Conservation (phyloP, 2,113 vertebrate species). For the Sinocyclocheilus anophthalmus region DNA sequence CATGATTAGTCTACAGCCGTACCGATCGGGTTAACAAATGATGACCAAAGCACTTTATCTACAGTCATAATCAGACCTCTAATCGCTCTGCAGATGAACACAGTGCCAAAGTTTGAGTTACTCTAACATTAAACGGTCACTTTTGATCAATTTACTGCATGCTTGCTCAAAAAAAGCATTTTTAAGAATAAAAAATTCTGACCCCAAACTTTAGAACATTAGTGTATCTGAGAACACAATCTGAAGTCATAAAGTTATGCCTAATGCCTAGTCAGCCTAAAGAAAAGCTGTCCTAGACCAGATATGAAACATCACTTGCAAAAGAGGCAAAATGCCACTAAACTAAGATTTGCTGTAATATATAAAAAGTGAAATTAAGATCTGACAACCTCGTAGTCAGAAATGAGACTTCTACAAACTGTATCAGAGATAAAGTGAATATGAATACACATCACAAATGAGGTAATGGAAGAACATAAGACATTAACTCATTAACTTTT, state of each 20-base stretch:
- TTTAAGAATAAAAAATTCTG: not conserved
- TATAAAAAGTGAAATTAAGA: not conserved
- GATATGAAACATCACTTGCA: not conserved
- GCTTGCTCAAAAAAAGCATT: not conserved
- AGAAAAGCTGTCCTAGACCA: not conserved
- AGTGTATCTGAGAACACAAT: too few relatives aligned
- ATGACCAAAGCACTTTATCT: not conserved
- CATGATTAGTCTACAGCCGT: not conserved
- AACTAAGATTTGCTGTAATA: not conserved
- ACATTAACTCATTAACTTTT: not conserved
- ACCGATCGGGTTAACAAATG: not conserved
- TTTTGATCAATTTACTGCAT: not conserved
- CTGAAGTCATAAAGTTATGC: too few relatives aligned
- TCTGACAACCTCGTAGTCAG: not conserved
- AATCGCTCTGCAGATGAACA: not conserved
- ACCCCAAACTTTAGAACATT: too few relatives aligned
- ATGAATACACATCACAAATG: too few relatives aligned
- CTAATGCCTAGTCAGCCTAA: not conserved
- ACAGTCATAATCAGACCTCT: constrained; percentile 25
- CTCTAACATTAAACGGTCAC: not conserved
- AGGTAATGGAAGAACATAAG: not conserved
- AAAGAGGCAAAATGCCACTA: not conserved
- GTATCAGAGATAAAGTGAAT: not conserved
- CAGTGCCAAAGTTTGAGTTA: constrained; percentile 9
- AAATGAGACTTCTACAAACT: not conserved